phyloP scores from a whole-genome alignment of 2,113 vertebrate species.

The Stigmatopora nigra region DNA sequence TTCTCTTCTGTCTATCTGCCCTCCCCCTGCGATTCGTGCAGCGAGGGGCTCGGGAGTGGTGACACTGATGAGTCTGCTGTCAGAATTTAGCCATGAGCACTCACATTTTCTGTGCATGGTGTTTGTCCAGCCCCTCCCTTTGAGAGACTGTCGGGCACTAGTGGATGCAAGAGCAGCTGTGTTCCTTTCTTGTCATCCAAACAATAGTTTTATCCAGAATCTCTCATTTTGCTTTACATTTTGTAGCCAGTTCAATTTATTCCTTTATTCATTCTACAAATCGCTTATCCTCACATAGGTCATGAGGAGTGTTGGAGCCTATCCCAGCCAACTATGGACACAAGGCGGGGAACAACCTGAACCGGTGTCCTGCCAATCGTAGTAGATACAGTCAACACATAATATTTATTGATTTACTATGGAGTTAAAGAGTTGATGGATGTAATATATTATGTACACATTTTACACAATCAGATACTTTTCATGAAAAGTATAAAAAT shows the following conservation, averaged over 20 bases:
- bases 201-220: conserved; percentile 22
- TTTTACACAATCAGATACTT: neutral
- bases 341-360: too few relatives aligned
- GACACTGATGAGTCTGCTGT: conserved; percentile 55
- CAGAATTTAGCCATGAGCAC: conserved; percentile 40
- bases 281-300: too few relatives aligned
- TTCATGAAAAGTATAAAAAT: conserved; percentile 3
- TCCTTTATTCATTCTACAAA: too few relatives aligned
- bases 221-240: conserved; percentile 14
- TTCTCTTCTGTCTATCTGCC: conserved; percentile 28
- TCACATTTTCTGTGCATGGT: conserved; percentile 22
- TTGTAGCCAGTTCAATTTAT: too few relatives aligned
- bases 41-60: conserved; percentile 29
- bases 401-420: too few relatives aligned
- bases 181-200: conserved; percentile 8
- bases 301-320: too few relatives aligned
- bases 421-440: too few relatives aligned
- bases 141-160: conserved; percentile 41
- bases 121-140: conserved; percentile 37
- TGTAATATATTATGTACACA: too few relatives aligned
- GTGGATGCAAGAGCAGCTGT: conserved; percentile 47
- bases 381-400: too few relatives aligned
- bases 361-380: too few relatives aligned
- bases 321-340: too few relatives aligned
- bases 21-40: conserved; percentile 52